Evolutionary conservation across 2,888 invertebrate species (phyloP).

Genomic region (Lithophane ornitopus): DNA sequence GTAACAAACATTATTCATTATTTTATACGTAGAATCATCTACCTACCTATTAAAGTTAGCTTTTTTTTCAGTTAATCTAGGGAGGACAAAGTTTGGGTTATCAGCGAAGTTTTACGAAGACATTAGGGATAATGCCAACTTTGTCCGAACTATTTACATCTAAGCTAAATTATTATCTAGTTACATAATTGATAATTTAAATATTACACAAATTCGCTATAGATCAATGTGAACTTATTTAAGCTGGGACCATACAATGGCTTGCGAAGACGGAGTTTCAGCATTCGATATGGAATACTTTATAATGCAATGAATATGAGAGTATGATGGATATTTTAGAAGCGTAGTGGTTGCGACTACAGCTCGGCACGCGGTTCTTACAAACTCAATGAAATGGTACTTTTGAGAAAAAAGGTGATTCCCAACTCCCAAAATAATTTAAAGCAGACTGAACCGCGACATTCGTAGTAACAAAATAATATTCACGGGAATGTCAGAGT

Average conservation of each 20-base stretch:
- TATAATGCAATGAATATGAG: slow-evolving; percentile 19
- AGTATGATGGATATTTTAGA: slow-evolving; percentile 17
- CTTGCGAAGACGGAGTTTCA: slow-evolving; percentile 11
- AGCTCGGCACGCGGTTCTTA: not conserved
- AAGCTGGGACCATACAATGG: slow-evolving; percentile 40
- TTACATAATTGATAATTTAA: slow-evolving; percentile 64
- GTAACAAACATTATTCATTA: slow-evolving; percentile 88
- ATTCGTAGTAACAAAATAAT: slow-evolving; percentile 10
- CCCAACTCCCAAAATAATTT: not conserved
- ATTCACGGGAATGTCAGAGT: slow-evolving; percentile 15
- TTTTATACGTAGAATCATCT: slow-evolving; percentile 78
- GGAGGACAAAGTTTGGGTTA: slow-evolving; percentile 76
- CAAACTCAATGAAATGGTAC: slow-evolving; percentile 7
- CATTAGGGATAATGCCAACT: slow-evolving; percentile 60
- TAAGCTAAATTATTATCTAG: slow-evolving; percentile 66
- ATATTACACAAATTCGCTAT: slow-evolving; percentile 58
- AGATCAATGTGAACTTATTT: slow-evolving; percentile 51
- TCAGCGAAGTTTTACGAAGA: slow-evolving; percentile 56
- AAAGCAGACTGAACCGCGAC: not conserved
- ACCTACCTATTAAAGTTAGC: slow-evolving; percentile 83
- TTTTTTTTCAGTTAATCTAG: slow-evolving; percentile 74
- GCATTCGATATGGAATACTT: slow-evolving; percentile 38
- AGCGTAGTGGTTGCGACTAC: not conserved
- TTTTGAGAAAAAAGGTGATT: not conserved
- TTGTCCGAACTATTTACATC: slow-evolving; percentile 72